These are phyloP conservation scores for Dissostichus mawsoni DNA, from an alignment of 2,113 vertebrate species.

Conservation along the genomic window DNA sequence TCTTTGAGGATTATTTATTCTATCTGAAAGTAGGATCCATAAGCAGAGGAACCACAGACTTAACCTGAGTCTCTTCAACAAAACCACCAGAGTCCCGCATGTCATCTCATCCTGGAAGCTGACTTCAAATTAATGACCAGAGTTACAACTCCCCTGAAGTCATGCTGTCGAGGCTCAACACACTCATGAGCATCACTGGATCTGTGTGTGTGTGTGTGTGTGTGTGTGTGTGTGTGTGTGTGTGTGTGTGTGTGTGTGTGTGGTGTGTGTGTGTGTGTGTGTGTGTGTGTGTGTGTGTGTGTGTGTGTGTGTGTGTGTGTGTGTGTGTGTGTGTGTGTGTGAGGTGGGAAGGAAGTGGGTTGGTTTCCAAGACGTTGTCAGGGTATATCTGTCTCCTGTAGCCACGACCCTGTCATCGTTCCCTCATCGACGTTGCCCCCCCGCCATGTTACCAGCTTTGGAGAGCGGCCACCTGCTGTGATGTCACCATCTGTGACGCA, in stretches of 20 bases:
- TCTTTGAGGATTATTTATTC: neutral
- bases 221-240: conserved; percentile 24
- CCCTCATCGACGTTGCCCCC: conserved; percentile 29
- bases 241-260: conserved; percentile 1
- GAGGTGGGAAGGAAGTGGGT: conserved; percentile 27
- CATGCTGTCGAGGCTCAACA: neutral
- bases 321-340: neutral
- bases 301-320: conserved; percentile 3
- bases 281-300: neutral
- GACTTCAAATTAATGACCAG: neutral
- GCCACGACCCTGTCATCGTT: conserved; percentile 30
- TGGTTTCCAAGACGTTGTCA: conserved; percentile 23
- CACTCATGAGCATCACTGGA: neutral
- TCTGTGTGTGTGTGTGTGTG: conserved; percentile 6
- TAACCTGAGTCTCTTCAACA: neutral
- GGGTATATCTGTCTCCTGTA: conserved; percentile 46
- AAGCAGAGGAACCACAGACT: neutral
- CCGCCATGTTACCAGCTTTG: conserved; percentile 74
- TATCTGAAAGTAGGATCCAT: neutral
- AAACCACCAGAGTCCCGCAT: neutral
- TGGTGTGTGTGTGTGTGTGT: conserved; percentile 18
- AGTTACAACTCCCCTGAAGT: neutral
- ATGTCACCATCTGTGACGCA: conserved; percentile 78
- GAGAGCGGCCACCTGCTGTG: conserved; percentile 78
- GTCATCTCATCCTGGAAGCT: neutral